These are phyloP conservation scores for Periphyllus acericola DNA, from an alignment of 2,888 invertebrate species.

Conservation along the genomic window DNA sequence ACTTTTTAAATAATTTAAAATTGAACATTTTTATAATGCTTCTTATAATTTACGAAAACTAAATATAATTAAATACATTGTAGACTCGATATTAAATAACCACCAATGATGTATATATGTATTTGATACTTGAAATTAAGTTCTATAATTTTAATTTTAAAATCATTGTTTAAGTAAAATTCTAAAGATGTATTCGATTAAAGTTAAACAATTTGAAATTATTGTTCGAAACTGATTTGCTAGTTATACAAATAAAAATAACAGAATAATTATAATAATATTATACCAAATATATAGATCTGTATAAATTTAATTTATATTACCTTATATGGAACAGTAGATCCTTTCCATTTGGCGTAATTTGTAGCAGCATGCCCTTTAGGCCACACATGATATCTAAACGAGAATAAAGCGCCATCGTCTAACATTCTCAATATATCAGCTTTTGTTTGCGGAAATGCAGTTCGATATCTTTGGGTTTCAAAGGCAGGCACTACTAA, in stretches of 20 bases:
- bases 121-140: too few relatives aligned
- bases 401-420: slow-evolving; percentile 81
- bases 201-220: too few relatives aligned
- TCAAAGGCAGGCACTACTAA: slow-evolving; percentile 91
- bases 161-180: background rate
- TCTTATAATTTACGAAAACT: too few relatives aligned
- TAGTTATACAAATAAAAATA: too few relatives aligned
- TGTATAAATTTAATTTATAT: background rate
- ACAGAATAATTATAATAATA: too few relatives aligned
- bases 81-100: too few relatives aligned
- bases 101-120: too few relatives aligned
- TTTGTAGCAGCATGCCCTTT: slow-evolving; percentile 88
- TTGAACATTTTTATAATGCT: background rate
- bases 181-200: background rate
- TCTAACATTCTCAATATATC: slow-evolving; percentile 79
- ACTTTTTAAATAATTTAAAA: background rate
- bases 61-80: too few relatives aligned
- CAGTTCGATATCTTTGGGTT: slow-evolving; percentile 83
- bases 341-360: slow-evolving; percentile 82
- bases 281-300: background rate
- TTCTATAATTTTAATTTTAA: background rate
- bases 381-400: slow-evolving; percentile 87
- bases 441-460: slow-evolving; percentile 80
- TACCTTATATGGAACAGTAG: slow-evolving; percentile 80
- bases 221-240: too few relatives aligned